Percentiles rank a stretch among this genome's conserved stretches.
phyloP scores from a whole-genome alignment of 2,113 vertebrate species.

The Piliocolobus tephrosceles region DNA sequence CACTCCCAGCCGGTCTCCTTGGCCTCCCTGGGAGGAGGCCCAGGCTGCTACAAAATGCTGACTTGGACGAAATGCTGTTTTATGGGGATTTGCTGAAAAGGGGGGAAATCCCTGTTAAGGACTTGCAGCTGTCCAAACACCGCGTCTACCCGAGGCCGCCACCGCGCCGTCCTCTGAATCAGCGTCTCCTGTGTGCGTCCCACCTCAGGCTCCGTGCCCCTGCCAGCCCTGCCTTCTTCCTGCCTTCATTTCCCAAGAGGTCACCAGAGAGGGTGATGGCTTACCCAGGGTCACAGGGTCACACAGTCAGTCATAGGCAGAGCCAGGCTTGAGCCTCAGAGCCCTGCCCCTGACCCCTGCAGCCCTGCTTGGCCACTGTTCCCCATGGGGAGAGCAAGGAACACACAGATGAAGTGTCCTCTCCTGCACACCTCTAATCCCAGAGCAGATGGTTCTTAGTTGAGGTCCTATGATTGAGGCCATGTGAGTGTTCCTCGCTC shows the following conservation, averaged over 20 bases:
- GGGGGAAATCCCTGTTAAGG: conserved; percentile 82
- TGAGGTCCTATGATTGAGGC: background rate
- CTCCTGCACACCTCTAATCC: background rate
- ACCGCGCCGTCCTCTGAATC: conserved; percentile 79
- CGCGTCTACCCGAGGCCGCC: conserved; percentile 71
- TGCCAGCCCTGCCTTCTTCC: conserved; percentile 27
- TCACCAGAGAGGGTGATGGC: conserved; percentile 33
- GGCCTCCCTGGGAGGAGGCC: conserved; percentile 55
- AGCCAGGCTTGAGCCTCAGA: background rate
- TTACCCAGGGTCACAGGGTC: background rate
- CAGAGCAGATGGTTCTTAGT: background rate
- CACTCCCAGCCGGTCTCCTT: conserved; percentile 10
- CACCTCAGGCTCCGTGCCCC: conserved; percentile 61
- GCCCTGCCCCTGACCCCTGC: background rate
- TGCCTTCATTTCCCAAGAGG: background rate
- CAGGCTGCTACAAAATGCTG: conserved; percentile 76
- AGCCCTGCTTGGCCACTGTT: background rate
- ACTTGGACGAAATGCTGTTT: conserved; percentile 84
- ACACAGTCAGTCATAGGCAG: conserved; percentile 16
- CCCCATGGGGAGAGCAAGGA: background rate
- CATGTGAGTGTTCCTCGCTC: background rate
- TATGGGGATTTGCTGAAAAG: conserved; percentile 83
- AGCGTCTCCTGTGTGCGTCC: conserved; percentile 80
- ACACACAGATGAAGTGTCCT: background rate
- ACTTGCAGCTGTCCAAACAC: conserved; percentile 88